Base-by-base conservation (phyloP, 2,888 invertebrate genomes). In the Rhorus exstirpatorius region DNA sequence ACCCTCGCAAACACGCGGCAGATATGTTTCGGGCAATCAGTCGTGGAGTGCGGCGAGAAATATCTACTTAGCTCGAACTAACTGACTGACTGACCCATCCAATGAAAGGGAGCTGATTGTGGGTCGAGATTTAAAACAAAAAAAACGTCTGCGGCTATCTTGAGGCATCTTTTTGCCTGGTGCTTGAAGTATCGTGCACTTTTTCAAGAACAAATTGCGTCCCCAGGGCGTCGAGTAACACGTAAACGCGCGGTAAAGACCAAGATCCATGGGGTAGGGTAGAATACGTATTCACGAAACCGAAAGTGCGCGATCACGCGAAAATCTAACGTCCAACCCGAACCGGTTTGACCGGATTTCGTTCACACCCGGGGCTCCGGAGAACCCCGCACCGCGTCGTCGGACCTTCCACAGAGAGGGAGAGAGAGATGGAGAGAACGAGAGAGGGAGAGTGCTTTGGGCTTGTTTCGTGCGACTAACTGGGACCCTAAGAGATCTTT, bases 231-330 rank as follows among this genome's bases (percentile, higher is more conserved):
- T 86, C 89, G 90, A 44, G 91, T 90, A 91, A 91, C 90, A 91
- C 89, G 87, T 58, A 53, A 21, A 26, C 51, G 61, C 46, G 46
- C 35, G 60, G 41, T 12, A n/a, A 63, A 26, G 38, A 61, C 24
- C 14, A 74, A 26, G 19, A 41, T n/a, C 19, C 19, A 44, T 21
- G 12, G 21, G 17, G 53, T 35, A 35, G 24, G 19, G 6, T 17
- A n/a, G 2, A 17, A 41, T 61, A 72, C 84, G 90, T 92, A 91
- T 92, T 92, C 91, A 90, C 76, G 93, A 93, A 93, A 93, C 93
- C 91, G 93, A 93, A 93, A 93, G 93, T 93, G 93, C 93, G 92
- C 93, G 93, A 93, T 92, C 93, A 92, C 92, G 92, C 93, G 93
- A 93, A 93, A 93, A 93, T 93, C 93, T 93, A 93, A 93, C 92